These are phyloP conservation scores for Pangasius djambal DNA, from an alignment of 2,797 vertebrate species.

Conservation along the genomic window DNA sequence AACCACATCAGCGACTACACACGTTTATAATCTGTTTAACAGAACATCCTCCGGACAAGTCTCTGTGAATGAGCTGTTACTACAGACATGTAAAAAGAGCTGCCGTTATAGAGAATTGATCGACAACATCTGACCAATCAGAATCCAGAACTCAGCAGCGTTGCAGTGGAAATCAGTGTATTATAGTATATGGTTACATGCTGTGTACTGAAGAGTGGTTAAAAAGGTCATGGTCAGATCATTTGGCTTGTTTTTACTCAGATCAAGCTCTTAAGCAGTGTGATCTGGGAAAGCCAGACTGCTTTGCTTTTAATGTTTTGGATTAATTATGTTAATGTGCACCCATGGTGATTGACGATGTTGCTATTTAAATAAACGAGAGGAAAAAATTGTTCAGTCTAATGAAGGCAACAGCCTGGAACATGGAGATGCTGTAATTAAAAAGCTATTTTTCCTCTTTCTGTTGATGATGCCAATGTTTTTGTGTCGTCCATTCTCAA, in stretches of 20 bases:
- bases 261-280: neutral
- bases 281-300: neutral
- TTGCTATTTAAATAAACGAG: conserved; percentile 33
- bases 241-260: neutral
- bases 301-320: neutral
- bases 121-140: neutral
- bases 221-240: neutral
- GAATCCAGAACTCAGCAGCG: neutral
- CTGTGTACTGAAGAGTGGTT: neutral
- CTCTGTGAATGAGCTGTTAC: neutral
- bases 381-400: conserved; percentile 28
- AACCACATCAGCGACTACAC: neutral
- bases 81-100: neutral
- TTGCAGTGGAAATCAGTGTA: neutral
- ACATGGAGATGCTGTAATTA: conserved; percentile 35
- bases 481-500: neutral
- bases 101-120: neutral
- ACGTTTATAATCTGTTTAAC: neutral
- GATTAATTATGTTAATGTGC: conserved; percentile 36
- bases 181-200: neutral
- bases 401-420: conserved; percentile 37
- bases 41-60: neutral
- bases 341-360: conserved; percentile 42
- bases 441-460: conserved; percentile 37
- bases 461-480: conserved; percentile 21